A percentile compares a stretch with the other conserved stretches of the same genome.
These are phyloP conservation scores for Blennius ocellaris DNA, from an alignment of 2,113 vertebrate genomes.

Conservation along the genomic window DNA sequence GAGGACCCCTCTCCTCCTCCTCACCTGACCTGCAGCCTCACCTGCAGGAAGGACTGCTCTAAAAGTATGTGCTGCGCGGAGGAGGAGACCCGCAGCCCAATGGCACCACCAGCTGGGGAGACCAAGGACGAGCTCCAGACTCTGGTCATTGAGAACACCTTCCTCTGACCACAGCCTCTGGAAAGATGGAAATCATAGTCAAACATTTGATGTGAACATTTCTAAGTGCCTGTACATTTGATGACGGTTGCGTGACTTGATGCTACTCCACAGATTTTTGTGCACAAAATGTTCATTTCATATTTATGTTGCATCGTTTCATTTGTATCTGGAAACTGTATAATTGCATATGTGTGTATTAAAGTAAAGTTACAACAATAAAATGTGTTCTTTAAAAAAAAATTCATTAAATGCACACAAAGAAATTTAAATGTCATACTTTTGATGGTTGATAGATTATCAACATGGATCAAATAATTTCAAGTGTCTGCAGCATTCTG, in stretches of 20 bases:
- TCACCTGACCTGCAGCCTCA: slow-evolving; percentile 65
- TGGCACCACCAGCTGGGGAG: slow-evolving; percentile 37
- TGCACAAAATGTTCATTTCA: not conserved
- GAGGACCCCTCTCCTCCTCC: slow-evolving; percentile 6
- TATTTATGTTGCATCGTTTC: not conserved
- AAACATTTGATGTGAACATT: not conserved
- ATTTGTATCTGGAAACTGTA: not conserved
- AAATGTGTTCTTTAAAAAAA: not conserved
- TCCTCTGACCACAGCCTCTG: slow-evolving; percentile 24
- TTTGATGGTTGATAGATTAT: too few relatives aligned
- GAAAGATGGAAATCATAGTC: not conserved
- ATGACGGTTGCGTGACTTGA: slow-evolving; percentile 15
- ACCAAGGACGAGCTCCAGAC: slow-evolving; percentile 47
- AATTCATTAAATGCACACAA: too few relatives aligned
- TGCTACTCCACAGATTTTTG: slow-evolving; percentile 29
- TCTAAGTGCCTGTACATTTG: not conserved
- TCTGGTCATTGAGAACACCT: slow-evolving; percentile 70
- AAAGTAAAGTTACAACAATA: not conserved
- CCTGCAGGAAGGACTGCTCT: slow-evolving; percentile 75
- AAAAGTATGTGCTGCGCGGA: slow-evolving; percentile 77
- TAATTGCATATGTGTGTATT: too few relatives aligned
- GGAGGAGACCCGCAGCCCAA: not conserved
- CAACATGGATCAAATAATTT: too few relatives aligned
- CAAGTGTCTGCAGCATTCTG: too few relatives aligned
- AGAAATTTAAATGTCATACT: too few relatives aligned